Evolutionary conservation across 2,113 vertebrate genomes (phyloP), one percentile per base, ranked within the genome.

Genomic region (Limnothrissa miodon): DNA sequence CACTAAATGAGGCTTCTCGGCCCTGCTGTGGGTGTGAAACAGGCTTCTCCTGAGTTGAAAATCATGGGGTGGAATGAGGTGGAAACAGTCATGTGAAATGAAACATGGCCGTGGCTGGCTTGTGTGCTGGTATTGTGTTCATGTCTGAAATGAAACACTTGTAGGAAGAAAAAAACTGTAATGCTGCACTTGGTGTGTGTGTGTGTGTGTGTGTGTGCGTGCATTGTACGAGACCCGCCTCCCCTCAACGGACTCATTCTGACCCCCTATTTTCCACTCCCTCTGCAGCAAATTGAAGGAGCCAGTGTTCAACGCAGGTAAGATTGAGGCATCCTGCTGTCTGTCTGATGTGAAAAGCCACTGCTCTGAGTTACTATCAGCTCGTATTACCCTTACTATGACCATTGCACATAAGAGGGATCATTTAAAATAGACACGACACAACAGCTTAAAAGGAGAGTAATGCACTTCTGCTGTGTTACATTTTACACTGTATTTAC

Each of bases 231-330:
- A 78, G 83, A n/a, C 10, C 4, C 46, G 4, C 25, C 29, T 25
- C 39, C 36, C 83, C 48, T 84, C 78, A 23, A 21, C 70, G 88
- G 82, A 78, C 44, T 44, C 80, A 74, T 19, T 66, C 46, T 81
- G 23, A 66, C 80, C 23, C 25, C 36, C 10, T 81, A 79, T 53
- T 79, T 36, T 79, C 74, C n/a, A 87, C 4, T 88, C 82, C 33
- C 90, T 92, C 91, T 83, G 88, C 95, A 99, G 98, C 95, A 99
- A 97, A 95, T 97, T 96, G 92, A 99, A 95, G 96, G 98, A 99
- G 74, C 97, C 98, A 8, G 95, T 99, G 83, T 99, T 99, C 95
- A 98, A 96, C 84, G 94, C 97, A 95, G 98, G 98, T 99, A 96
- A 95, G 96, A 94, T 80, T 79, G 45, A 81, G 39, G 3, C 39